Evolutionary conservation across 2,888 invertebrate species (phyloP).

Genomic region (Camptogramma bilineatum): DNA sequence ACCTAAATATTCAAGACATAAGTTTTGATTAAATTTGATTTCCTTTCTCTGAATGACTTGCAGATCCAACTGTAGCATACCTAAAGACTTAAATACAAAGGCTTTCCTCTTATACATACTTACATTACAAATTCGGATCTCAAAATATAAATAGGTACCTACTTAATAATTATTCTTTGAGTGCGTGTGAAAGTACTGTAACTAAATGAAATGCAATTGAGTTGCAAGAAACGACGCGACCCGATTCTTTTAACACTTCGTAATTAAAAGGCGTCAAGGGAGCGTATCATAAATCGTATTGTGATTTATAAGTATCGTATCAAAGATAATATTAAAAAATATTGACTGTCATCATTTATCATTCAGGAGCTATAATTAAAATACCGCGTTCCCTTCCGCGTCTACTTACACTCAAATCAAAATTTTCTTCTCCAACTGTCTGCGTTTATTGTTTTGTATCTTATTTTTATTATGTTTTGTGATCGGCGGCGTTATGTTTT

Average conservation of each 20-base stretch:
- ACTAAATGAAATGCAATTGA: constrained; percentile 27
- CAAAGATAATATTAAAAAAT: constrained; percentile 53
- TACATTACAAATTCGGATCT: too few species aligned
- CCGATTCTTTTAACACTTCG: constrained; percentile 31
- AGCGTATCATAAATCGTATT: constrained; percentile 44
- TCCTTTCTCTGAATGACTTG: neutral
- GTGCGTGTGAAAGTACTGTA: constrained; percentile 21
- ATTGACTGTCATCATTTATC: constrained; percentile 53
- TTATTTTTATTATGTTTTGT: neutral
- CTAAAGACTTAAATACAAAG: neutral
- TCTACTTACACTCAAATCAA: constrained; percentile 1
- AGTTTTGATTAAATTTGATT: neutral
- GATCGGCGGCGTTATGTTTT: too few species aligned
- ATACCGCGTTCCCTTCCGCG: constrained; percentile 49
- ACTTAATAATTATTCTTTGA: constrained; percentile 4
- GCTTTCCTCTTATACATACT: neutral
- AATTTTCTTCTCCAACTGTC: constrained; percentile 13
- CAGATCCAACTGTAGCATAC: neutral
- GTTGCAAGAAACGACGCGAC: constrained; percentile 23
- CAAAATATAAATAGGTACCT: too few species aligned
- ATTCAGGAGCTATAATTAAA: constrained; percentile 56
- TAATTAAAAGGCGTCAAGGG: constrained; percentile 46
- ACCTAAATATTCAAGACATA: neutral
- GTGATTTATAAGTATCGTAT: constrained; percentile 48
- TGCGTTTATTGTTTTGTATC: constrained; percentile 24